These are phyloP conservation scores for Isurus oxyrinchus DNA, from an alignment of 2,113 vertebrate species.

Conservation along the genomic window DNA sequence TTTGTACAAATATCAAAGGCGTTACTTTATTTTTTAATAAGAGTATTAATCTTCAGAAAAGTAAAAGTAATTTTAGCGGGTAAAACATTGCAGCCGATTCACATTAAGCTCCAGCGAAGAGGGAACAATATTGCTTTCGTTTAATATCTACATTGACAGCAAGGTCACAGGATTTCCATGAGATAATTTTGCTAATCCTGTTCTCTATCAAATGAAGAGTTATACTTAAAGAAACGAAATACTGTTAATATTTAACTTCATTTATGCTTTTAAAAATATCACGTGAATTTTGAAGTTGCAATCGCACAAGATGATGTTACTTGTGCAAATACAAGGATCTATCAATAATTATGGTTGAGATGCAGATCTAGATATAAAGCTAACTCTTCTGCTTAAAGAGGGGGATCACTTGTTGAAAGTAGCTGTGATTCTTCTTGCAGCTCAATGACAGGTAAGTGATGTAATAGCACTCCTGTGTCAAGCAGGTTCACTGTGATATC, in stretches of 20 bases:
- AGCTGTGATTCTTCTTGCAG: too few relatives aligned
- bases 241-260: neutral
- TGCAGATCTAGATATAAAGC: neutral
- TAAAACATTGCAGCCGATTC: neutral
- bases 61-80: neutral
- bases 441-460: neutral
- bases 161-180: neutral
- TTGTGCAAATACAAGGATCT: neutral
- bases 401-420: neutral
- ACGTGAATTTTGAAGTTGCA: neutral
- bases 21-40: neutral
- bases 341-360: too few relatives aligned
- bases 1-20: neutral
- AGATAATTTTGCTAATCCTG: neutral
- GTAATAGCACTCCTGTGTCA: neutral
- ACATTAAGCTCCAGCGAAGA: neutral
- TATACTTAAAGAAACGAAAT: neutral
- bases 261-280: neutral
- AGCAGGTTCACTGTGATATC: neutral
- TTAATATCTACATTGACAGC: neutral
- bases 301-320: neutral
- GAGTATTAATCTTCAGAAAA: neutral
- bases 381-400: neutral
- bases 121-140: neutral
- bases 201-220: neutral